Base-by-base conservation (phyloP, 2,113 vertebrate genomes). In the Rhinolophus sinicus region DNA sequence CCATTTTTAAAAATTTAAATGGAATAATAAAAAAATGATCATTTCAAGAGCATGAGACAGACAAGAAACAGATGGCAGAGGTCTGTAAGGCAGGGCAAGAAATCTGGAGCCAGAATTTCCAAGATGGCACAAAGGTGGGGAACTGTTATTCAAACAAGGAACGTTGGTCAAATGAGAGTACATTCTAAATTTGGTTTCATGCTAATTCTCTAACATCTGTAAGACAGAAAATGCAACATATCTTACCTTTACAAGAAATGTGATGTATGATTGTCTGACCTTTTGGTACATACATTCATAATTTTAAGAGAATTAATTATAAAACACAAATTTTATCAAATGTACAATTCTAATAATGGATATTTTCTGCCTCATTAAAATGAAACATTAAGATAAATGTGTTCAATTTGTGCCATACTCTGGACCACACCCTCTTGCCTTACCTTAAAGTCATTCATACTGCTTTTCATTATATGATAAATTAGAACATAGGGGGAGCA, bases 21-120 rank as follows among this genome's bases (percentile, higher is more conserved):
- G 88, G 90, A 97, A 97, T 96, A 84, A 97, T 97, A 93, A 95
- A 96, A 90, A 90, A 95, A 90, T 88, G 83, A 94, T 94, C 22
- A 97, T 58, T 97, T 96, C 33, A 75, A 88, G 38, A 94, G 52
- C 22, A 56, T 30, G 58, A 95, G 38, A 94, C 58, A 94, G 84
- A 96, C 70, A 62, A 94, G 89, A 94, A 95, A 86, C 19, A 90
- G 56, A 90, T 38, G 88, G 30, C 47, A 88, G 30, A 81, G 21
- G 24, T 88, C 52, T 88, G 11, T 83, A 95, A 76, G 50, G 47
- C 28, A 93, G 16, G 28, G 67, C 33, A 94, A 94, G 44, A 90
- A 76, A 82, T 90, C 8, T 88, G 52, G 22, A 92, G 38, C 15
- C 84, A 86, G 58, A 94, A 73, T 78, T 95, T 64, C 58, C 13